These are phyloP conservation scores for Arrhamphus sclerolepis DNA, from an alignment of 2,797 vertebrate genomes.

Conservation along the genomic window DNA sequence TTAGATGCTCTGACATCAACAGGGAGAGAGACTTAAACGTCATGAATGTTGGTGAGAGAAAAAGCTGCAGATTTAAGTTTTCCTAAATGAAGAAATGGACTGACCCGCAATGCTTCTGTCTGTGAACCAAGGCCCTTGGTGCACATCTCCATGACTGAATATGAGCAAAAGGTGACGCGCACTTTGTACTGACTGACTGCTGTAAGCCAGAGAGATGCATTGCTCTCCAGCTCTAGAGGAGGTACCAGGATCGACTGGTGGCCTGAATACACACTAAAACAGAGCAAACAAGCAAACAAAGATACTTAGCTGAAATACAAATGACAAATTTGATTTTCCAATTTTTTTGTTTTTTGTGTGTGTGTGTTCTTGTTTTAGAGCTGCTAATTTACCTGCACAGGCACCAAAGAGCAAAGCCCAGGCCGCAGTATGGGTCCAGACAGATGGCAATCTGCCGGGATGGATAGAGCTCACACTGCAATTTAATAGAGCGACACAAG, in stretches of 20 bases:
- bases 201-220: slow-evolving; percentile 91
- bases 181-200: slow-evolving; percentile 97
- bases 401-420: slow-evolving; percentile 97
- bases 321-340: background rate
- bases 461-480: slow-evolving; percentile 97
- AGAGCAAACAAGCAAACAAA: slow-evolving; percentile 25
- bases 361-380: background rate
- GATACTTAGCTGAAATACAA: background rate
- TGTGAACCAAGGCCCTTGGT: slow-evolving; percentile 93
- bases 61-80: background rate
- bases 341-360: background rate
- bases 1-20: background rate
- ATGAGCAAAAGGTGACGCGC: slow-evolving; percentile 95
- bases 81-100: slow-evolving; percentile 40
- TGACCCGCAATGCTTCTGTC: slow-evolving; percentile 88
- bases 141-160: slow-evolving; percentile 98
- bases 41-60: background rate
- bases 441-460: slow-evolving; percentile 96
- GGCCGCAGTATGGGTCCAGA: slow-evolving; percentile 95
- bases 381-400: slow-evolving; percentile 82
- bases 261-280: slow-evolving; percentile 90
- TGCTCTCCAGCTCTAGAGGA: slow-evolving; percentile 94
- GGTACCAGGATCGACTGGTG: slow-evolving; percentile 96
- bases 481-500: slow-evolving; percentile 96
- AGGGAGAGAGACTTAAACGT: background rate